These are phyloP conservation scores for Macropodus opercularis DNA, from an alignment of 2,797 vertebrate species.

Conservation along the genomic window DNA sequence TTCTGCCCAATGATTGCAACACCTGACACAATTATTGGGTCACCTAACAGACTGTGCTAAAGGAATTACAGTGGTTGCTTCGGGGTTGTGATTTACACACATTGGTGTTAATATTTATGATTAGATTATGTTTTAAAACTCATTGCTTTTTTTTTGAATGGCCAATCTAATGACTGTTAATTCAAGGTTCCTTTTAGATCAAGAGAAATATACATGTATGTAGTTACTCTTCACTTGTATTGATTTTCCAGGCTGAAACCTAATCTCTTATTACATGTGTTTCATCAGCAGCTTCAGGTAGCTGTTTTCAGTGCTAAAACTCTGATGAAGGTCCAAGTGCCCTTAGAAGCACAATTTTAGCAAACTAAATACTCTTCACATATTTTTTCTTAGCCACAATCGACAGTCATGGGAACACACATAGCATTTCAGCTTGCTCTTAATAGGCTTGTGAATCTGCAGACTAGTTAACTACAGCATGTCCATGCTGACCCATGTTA, in stretches of 20 bases:
- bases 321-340: background rate
- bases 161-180: background rate
- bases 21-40: constrained; percentile 69
- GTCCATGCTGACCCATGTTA: no score
- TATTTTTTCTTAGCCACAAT: no score
- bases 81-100: constrained; percentile 28
- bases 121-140: constrained; percentile 49
- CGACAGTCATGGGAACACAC: no score
- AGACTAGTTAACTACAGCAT: no score
- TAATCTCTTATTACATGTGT: background rate
- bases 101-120: no score
- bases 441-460: no score
- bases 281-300: background rate
- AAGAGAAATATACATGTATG: background rate
- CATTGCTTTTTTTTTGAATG: no score
- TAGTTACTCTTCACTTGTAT: background rate
- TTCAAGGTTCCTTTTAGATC: background rate
- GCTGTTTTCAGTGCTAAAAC: background rate
- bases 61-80: constrained; percentile 52
- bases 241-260: background rate
- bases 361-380: background rate
- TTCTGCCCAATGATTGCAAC: constrained; percentile 58
- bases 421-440: no score
- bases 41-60: constrained; percentile 64
- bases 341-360: background rate